These are phyloP conservation scores for Asarcornis scutulata DNA, from an alignment of 2,113 vertebrate species.

Conservation along the genomic window DNA sequence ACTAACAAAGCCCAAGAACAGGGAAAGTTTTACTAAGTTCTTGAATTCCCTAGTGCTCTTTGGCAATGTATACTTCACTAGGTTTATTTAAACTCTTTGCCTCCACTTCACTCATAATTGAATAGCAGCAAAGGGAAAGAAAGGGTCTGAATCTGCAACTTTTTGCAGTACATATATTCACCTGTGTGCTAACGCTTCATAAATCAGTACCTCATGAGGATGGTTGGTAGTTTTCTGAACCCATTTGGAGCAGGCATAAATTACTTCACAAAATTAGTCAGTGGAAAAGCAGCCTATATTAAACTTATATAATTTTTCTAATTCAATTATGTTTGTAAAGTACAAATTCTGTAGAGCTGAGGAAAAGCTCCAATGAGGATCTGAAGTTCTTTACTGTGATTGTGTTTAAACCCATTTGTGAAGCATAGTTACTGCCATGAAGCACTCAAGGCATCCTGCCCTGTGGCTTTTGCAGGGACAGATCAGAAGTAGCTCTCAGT, in stretches of 20 bases:
- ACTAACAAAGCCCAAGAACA: background rate
- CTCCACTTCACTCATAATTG: slow-evolving; percentile 50
- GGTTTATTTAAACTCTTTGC: slow-evolving; percentile 19
- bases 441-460: background rate
- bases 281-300: background rate
- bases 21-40: background rate
- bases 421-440: background rate
- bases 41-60: background rate
- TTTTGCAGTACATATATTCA: background rate
- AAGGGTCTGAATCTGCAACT: slow-evolving; percentile 34
- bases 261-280: background rate
- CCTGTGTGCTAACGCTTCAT: slow-evolving; percentile 38
- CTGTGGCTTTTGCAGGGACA: background rate
- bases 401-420: background rate
- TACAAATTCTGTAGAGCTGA: background rate
- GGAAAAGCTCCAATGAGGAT: background rate
- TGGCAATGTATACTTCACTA: background rate
- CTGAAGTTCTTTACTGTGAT: background rate
- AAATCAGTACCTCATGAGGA: slow-evolving; percentile 32
- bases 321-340: background rate
- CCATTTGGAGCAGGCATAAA: slow-evolving; percentile 25
- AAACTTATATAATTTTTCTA: background rate
- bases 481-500: background rate
- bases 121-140: slow-evolving; percentile 26
- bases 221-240: background rate